A percentile compares a stretch with the other conserved stretches of the same genome.
phyloP scores from a whole-genome alignment of 2,888 invertebrate genomes.

The Stegana nigrithorax region DNA sequence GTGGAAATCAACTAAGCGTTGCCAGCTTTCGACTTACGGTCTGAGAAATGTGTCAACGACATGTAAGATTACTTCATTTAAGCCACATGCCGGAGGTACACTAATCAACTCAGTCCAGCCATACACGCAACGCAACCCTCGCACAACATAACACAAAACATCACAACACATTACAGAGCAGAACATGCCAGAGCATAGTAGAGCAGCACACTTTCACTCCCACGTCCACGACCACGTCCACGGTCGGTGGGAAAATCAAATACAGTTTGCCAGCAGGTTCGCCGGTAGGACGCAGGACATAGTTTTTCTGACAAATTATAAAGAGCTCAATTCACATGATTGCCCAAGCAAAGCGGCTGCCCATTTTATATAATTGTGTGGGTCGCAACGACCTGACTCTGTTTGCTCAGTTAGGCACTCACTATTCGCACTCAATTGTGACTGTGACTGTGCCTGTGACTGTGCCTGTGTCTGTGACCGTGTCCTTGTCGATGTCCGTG shows the following conservation, averaged over 20 bases:
- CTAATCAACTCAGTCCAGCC: neutral
- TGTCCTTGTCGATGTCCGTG: too few species aligned
- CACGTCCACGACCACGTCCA: slow-evolving; percentile 21
- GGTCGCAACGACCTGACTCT: too few species aligned
- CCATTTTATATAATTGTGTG: neutral
- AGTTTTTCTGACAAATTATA: slow-evolving; percentile 50
- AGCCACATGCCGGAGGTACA: slow-evolving; percentile 22
- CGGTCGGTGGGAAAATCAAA: neutral
- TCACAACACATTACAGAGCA: too few species aligned
- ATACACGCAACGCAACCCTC: neutral
- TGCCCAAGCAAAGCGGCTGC: slow-evolving; percentile 44
- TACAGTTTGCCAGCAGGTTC: too few species aligned
- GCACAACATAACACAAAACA: too few species aligned
- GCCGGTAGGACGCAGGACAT: slow-evolving; percentile 3
- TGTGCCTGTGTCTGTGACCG: too few species aligned
- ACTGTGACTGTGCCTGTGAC: neutral
- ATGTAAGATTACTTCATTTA: slow-evolving; percentile 62
- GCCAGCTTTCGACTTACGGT: slow-evolving; percentile 20
- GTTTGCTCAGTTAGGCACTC: too few species aligned
- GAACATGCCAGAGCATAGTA: too few species aligned
- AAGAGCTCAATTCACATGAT: slow-evolving; percentile 61
- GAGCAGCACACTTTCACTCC: slow-evolving; percentile 17
- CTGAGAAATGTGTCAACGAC: slow-evolving; percentile 61
- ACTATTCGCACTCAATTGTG: neutral
- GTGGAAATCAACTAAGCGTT: slow-evolving; percentile 40